phyloP scores from a whole-genome alignment of 2,113 vertebrate species.

The Bos indicus region DNA sequence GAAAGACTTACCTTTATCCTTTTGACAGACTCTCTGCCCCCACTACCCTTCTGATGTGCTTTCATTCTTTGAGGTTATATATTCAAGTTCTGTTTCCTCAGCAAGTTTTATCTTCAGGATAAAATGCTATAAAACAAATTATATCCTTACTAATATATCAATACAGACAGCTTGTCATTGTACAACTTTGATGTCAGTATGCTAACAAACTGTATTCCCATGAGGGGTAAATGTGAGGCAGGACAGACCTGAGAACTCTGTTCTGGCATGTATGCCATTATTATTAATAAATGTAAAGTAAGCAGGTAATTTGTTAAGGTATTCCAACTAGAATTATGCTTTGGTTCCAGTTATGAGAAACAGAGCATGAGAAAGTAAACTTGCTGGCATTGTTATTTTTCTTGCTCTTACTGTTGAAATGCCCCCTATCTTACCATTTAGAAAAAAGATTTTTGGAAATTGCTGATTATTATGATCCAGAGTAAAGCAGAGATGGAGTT shows the following conservation, averaged over 20 bases:
- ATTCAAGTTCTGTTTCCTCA: neutral
- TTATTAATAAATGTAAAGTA: neutral
- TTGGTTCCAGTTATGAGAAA: neutral
- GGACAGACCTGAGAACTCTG: neutral
- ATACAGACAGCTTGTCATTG: neutral
- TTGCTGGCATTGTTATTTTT: neutral
- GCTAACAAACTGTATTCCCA: neutral
- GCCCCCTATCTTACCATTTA: constrained; percentile 1
- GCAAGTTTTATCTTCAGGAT: neutral
- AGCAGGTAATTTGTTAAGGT: neutral
- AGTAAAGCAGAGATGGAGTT: constrained; percentile 32
- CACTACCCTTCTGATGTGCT: neutral
- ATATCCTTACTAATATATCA: neutral
- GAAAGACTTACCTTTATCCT: neutral
- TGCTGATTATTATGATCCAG: neutral
- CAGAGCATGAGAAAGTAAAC: neutral
- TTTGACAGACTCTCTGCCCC: neutral
- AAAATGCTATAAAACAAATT: neutral
- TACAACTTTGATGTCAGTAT: neutral
- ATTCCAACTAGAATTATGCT: neutral
- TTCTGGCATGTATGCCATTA: neutral
- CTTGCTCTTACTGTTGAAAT: neutral
- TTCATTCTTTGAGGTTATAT: neutral
- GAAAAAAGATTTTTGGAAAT: neutral
- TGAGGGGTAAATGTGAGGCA: neutral